Evolutionary conservation across 2,888 invertebrate genomes (phyloP).

Genomic region (Eudasyphora cyanicolor): DNA sequence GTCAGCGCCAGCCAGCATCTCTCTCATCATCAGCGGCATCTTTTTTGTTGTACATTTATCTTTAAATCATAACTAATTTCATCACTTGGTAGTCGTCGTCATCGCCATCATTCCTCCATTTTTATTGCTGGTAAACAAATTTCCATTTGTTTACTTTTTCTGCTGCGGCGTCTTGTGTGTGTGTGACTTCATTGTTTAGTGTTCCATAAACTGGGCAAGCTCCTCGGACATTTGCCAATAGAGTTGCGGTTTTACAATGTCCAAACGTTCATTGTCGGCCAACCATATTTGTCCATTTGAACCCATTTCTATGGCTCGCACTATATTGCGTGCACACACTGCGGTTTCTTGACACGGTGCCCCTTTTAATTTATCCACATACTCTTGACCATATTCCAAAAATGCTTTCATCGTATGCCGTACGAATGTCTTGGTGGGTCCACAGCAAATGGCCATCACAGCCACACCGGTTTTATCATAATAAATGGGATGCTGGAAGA

Average conservation of each 20-base stretch:
- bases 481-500: slow-evolving; percentile 54
- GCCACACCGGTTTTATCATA: slow-evolving; percentile 72
- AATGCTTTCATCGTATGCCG: slow-evolving; percentile 69
- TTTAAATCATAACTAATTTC: neutral
- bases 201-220: slow-evolving; percentile 39
- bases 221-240: slow-evolving; percentile 71
- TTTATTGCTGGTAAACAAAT: neutral
- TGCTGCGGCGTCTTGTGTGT: neutral
- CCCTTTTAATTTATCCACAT: slow-evolving; percentile 63
- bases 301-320: slow-evolving; percentile 73
- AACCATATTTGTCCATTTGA: slow-evolving; percentile 76
- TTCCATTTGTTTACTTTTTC: neutral
- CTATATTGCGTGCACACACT: slow-evolving; percentile 73
- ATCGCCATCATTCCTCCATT: slow-evolving; percentile 8
- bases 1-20: neutral
- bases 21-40: neutral
- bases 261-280: slow-evolving; percentile 73
- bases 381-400: slow-evolving; percentile 69
- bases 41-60: neutral
- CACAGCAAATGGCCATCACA: slow-evolving; percentile 75
- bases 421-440: slow-evolving; percentile 73
- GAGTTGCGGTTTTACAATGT: slow-evolving; percentile 70
- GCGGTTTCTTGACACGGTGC: slow-evolving; percentile 64
- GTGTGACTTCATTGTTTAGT: neutral
- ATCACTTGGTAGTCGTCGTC: no score